Base-by-base conservation (phyloP, 2,797 vertebrate species). In the Thalassophryne amazonica region DNA sequence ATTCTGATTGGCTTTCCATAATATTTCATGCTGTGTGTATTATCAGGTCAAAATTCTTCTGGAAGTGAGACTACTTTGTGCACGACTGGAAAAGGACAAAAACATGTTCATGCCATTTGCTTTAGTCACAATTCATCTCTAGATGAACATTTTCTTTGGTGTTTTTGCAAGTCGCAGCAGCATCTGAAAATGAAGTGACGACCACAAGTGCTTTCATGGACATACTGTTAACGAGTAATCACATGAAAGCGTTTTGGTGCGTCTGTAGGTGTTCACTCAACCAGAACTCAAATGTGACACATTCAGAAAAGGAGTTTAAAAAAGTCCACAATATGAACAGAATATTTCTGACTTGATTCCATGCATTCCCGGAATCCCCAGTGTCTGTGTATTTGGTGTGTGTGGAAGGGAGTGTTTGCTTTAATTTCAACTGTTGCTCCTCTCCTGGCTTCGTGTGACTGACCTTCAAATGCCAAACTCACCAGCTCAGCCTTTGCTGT, bases 381-480 rank as follows among this genome's bases (percentile, higher is more conserved):
- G 20, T 23, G 20, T 11, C 34, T 20, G 10, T 27, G 7, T 41
- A 25, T 15, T 1, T 13, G 16, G 5, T 48, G 13, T 14, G 4
- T 9, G 5, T 9, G 5, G 9, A 3, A 23, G n/a, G 19, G 8
- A 13, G 36, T 32, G 15, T 51, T 54, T 54, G 24, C 12, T 10
- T 60, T 37, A 1, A 47, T 57, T 52, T 49, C 18, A 25, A 3
- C 22, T 51, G 19, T 49, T 29, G 47, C 27, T 34, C 38, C 18
- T 29, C 22, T 19, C 32, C 47, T 41, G 43, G 20, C 49, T 59
- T 30, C 25, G 31, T 30, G 23, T 3, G 3, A 46, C 2, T 68
- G 84, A 81, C 80, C 72, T 83, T 81, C 76, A 83, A 81, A 80
- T 70, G 70, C 52, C 63, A 72, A 59, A 5, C 65, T 61, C 43